Conservation (phyloP, 2,113 vertebrate species). For the Aptenodytes forsteri region DNA sequence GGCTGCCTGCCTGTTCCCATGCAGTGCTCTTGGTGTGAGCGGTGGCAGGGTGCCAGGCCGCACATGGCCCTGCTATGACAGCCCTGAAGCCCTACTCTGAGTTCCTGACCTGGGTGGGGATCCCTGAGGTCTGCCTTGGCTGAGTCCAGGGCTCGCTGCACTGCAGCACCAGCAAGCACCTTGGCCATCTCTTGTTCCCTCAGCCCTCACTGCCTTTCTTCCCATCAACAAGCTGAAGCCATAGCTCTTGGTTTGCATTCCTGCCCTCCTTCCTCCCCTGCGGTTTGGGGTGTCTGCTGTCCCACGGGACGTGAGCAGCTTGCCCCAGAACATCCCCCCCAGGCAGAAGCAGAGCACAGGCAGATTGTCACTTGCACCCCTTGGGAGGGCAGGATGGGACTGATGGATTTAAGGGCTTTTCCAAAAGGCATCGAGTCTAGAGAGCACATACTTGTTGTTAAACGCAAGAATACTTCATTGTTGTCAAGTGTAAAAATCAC, state of each 20-base stretch:
- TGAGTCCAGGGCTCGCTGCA: fast-evolving
- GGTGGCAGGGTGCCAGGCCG: neutral
- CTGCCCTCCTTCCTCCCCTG: neutral
- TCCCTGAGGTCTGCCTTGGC: neutral
- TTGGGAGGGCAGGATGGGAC: neutral
- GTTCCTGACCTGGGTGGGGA: fast-evolving
- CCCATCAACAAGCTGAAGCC: neutral
- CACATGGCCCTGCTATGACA: neutral
- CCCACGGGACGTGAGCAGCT: neutral
- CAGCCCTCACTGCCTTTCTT: neutral
- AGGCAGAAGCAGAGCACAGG: neutral
- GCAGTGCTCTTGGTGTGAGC: neutral
- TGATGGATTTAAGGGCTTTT: neutral
- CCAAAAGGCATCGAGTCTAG: neutral
- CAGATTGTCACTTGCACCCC: neutral
- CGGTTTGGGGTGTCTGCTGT: neutral
- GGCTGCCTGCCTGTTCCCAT: neutral
- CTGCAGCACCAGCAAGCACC: neutral
- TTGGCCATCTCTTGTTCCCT: neutral
- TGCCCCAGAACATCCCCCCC: constrained; percentile 1
- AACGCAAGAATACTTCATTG: neutral
- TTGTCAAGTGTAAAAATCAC: constrained; percentile 31
- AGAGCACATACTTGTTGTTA: neutral
- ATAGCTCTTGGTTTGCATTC: neutral
- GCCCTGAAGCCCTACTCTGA: neutral